These are phyloP conservation scores for Poeciliopsis presidionis DNA, from an alignment of 2,797 vertebrate species.

Conservation along the genomic window DNA sequence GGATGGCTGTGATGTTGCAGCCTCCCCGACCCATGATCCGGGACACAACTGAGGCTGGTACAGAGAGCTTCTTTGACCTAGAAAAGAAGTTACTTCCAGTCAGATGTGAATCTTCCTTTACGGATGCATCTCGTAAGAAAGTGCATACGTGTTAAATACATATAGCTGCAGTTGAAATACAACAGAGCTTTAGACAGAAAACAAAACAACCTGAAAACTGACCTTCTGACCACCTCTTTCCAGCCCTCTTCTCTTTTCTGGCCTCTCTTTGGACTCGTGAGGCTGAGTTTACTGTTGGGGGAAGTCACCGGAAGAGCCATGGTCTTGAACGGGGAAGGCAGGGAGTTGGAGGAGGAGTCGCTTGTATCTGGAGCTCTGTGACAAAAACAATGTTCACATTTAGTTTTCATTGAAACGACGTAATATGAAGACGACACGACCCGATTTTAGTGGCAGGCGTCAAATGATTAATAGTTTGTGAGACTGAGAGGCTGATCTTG, in stretches of 20 bases:
- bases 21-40: slow-evolving; percentile 99
- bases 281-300: slow-evolving; percentile 94
- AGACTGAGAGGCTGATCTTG: neutral
- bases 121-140: neutral
- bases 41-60: slow-evolving; percentile 97
- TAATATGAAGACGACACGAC: neutral
- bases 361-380: slow-evolving; percentile 78
- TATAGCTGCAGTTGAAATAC: neutral
- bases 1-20: slow-evolving; percentile 99
- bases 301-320: slow-evolving; percentile 91
- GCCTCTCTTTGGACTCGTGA: slow-evolving; percentile 96
- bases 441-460: neutral
- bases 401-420: neutral
- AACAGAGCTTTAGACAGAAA: no score
- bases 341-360: slow-evolving; percentile 85
- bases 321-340: slow-evolving; percentile 88
- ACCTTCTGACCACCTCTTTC: slow-evolving; percentile 99
- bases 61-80: slow-evolving; percentile 98
- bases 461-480: neutral
- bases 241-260: slow-evolving; percentile 99
- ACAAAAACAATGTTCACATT: slow-evolving; percentile 19
- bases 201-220: slow-evolving; percentile 29
- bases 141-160: neutral
- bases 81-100: slow-evolving; percentile 5
- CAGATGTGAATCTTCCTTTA: neutral